A percentile compares a stretch with the other conserved stretches of the same genome.
phyloP scores from a whole-genome alignment of 1,140 invertebrate species.

The Patella vulgata region DNA sequence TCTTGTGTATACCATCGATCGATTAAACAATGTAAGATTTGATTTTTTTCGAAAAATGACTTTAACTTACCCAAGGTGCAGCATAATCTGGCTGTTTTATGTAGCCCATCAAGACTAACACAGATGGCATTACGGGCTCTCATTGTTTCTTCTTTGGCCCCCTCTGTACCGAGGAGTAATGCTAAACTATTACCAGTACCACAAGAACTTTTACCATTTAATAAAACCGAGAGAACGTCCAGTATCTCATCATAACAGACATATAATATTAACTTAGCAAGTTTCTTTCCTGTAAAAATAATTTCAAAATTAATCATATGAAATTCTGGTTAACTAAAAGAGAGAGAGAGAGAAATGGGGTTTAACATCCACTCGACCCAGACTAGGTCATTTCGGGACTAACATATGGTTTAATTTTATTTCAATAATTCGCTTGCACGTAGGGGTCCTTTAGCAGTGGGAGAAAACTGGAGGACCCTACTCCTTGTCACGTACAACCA shows the following conservation, averaged over 20 bases:
- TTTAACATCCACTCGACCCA: too few relatives aligned
- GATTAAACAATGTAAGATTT: too few relatives aligned
- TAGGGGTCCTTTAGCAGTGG: too few relatives aligned
- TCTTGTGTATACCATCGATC: too few relatives aligned
- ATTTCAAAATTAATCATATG: too few relatives aligned
- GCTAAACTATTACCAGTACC: slow-evolving; percentile 66
- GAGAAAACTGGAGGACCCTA: too few relatives aligned
- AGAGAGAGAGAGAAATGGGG: too few relatives aligned
- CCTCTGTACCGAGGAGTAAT: slow-evolving; percentile 67
- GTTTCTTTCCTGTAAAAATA: slow-evolving; percentile 67
- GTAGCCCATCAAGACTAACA: slow-evolving; percentile 85
- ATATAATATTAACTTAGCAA: slow-evolving; percentile 76
- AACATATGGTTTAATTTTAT: too few relatives aligned
- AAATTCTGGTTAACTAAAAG: too few relatives aligned
- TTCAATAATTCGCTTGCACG: too few relatives aligned
- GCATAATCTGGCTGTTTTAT: slow-evolving; percentile 74
- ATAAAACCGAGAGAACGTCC: slow-evolving; percentile 82
- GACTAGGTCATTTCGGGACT: too few relatives aligned
- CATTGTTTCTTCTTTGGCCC: slow-evolving; percentile 66
- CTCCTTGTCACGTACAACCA: too few relatives aligned
- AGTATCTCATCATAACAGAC: slow-evolving; percentile 92
- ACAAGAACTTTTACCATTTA: slow-evolving; percentile 73
- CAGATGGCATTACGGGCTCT: slow-evolving; percentile 78
- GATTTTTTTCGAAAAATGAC: background rate
- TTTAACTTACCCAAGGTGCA: slow-evolving; percentile 73